Conservation (phyloP, 2,113 vertebrate species). For the Mesoclemmys tuberculata region DNA sequence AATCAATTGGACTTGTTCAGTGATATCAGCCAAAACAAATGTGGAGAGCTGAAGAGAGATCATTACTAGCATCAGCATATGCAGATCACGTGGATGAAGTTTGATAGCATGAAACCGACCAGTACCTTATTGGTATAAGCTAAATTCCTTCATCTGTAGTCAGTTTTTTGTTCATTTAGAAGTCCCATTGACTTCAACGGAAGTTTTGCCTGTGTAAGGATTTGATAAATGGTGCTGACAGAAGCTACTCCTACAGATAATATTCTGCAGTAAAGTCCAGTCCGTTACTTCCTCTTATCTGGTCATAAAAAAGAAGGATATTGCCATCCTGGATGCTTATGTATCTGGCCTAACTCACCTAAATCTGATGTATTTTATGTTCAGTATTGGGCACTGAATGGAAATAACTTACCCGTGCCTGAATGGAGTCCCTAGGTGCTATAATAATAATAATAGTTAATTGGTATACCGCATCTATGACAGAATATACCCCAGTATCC, state of each 20-base stretch:
- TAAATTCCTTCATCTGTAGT: not conserved
- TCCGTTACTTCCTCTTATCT: accelerated
- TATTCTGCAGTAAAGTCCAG: not conserved
- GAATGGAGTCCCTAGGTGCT: not conserved
- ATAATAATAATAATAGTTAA: not conserved
- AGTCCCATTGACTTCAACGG: not conserved
- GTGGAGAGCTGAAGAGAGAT: not conserved
- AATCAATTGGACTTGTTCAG: not conserved
- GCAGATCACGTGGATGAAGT: not conserved
- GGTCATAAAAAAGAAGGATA: not conserved
- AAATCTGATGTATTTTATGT: not conserved
- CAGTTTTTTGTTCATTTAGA: not conserved
- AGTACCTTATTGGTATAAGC: not conserved
- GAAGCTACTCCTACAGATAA: not conserved
- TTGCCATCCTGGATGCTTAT: not conserved
- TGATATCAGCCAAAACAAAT: not conserved
- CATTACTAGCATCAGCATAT: not conserved
- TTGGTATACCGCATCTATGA: not conserved
- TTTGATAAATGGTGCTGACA: not conserved
- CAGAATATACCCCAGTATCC: not conserved
- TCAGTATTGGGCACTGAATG: not conserved
- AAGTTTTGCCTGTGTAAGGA: not conserved
- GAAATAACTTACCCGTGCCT: not conserved
- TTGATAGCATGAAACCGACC: not conserved
- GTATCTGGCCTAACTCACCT: not conserved